phyloP scores from a whole-genome alignment of 2,888 invertebrate genomes.

The Phyllotreta striolata region DNA sequence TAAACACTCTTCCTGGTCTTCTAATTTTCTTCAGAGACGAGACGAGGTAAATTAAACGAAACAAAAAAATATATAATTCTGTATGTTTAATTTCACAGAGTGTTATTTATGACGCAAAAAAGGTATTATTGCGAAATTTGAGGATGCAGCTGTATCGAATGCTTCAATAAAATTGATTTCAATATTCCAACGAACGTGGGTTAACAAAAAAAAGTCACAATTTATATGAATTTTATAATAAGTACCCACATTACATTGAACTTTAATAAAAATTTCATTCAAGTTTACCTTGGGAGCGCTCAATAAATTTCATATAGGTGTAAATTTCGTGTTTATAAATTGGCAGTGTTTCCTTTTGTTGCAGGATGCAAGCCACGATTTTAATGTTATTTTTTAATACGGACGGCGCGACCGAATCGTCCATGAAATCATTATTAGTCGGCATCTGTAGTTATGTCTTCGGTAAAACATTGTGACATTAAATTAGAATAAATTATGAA shows the following conservation, averaged over 20 bases:
- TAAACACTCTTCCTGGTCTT: too few relatives aligned
- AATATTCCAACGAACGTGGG: background rate
- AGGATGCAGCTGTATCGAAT: background rate
- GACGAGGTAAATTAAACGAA: too few relatives aligned
- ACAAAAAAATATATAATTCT: too few relatives aligned
- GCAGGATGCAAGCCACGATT: constrained; percentile 26
- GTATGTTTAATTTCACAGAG: too few relatives aligned
- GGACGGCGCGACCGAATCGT: too few relatives aligned
- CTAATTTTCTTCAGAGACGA: too few relatives aligned
- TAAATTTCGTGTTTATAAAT: constrained; percentile 26
- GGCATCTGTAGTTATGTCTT: too few relatives aligned
- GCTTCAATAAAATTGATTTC: background rate
- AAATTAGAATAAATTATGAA: too few relatives aligned
- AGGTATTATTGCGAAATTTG: too few relatives aligned
- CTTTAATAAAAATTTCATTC: constrained; percentile 28
- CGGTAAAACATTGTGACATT: too few relatives aligned
- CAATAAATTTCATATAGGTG: constrained; percentile 23
- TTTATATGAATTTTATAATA: constrained; percentile 32
- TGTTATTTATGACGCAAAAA: too few relatives aligned
- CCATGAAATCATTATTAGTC: too few relatives aligned
- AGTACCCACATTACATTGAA: constrained; percentile 32
- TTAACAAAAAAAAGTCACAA: constrained; percentile 22
- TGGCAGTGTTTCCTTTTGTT: constrained; percentile 21
- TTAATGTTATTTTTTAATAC: constrained; percentile 4
- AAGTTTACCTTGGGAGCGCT: constrained; percentile 27